Conservation (phyloP, 1,140 invertebrate species). For the Stenopsyche tienmushanensis region DNA sequence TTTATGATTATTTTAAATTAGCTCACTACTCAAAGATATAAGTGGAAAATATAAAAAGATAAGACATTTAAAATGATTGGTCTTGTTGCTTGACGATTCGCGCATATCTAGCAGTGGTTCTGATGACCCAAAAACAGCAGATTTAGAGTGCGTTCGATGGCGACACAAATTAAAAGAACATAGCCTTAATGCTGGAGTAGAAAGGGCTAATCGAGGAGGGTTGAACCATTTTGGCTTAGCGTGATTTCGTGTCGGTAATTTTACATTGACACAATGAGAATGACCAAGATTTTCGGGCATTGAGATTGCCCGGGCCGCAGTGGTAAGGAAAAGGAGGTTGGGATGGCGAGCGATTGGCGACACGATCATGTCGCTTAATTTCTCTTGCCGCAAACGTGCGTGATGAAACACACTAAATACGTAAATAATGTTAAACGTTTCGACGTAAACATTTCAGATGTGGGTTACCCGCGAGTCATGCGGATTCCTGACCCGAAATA, state of each 20-base stretch:
- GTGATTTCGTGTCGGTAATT: neutral
- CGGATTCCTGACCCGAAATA: slow-evolving; percentile 39
- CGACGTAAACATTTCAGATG: slow-evolving; percentile 33
- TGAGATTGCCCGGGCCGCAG: neutral
- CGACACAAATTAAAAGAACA: neutral
- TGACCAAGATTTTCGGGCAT: neutral
- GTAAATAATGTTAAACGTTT: slow-evolving; percentile 38
- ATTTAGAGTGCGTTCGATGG: neutral
- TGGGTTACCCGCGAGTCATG: slow-evolving; percentile 26
- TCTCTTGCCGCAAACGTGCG: slow-evolving; percentile 25
- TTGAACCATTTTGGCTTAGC: neutral
- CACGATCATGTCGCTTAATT: slow-evolving; percentile 19
- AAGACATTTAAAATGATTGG: no score
- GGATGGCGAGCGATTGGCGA: neutral
- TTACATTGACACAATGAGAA: slow-evolving; percentile 12
- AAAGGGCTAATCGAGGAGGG: neutral
- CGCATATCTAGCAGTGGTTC: no score
- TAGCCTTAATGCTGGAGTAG: neutral
- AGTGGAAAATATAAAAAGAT: no score
- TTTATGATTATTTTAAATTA: no score
- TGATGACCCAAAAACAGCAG: no score
- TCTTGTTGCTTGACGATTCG: no score
- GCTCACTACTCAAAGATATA: no score
- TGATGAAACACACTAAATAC: slow-evolving; percentile 40
- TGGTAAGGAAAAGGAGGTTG: neutral